Percentiles rank a stretch among this genome's conserved stretches.
Evolutionary conservation across 2,797 vertebrate genomes (phyloP).

Genomic region (Liparis tanakae): DNA sequence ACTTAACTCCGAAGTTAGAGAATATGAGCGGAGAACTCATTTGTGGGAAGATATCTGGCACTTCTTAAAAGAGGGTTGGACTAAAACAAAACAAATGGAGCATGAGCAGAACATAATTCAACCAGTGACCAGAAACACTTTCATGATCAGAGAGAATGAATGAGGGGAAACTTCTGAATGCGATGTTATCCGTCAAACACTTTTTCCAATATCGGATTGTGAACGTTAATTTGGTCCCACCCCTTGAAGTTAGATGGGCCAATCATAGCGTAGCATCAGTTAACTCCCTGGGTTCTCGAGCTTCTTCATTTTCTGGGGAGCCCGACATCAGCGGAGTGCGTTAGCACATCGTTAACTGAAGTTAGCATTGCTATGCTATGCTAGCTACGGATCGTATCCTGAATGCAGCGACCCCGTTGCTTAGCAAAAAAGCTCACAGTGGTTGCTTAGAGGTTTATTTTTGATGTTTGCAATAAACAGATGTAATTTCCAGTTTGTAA

Average conservation of each 20-base stretch:
- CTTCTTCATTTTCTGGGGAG: neutral
- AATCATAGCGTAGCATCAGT: no score
- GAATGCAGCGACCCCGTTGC: no score
- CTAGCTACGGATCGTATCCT: no score
- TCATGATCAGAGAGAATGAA: neutral
- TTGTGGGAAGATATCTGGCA: constrained; percentile 1
- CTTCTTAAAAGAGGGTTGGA: neutral
- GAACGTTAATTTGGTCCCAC: neutral
- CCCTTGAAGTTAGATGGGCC: no score
- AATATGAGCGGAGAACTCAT: neutral
- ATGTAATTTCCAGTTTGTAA: no score
- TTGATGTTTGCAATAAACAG: no score
- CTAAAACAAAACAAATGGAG: constrained; percentile 27
- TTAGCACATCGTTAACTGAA: neutral
- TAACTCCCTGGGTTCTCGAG: neutral
- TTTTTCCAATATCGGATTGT: no score
- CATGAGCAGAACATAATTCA: constrained; percentile 19
- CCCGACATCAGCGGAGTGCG: neutral
- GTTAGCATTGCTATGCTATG: no score
- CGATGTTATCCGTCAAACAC: no score
- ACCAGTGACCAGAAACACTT: neutral
- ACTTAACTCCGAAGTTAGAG: constrained; percentile 9
- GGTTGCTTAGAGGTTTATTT: no score
- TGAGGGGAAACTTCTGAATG: no score
- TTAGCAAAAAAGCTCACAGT: no score